Conservation (phyloP, 2,113 vertebrate species). For the Recurvirostra avosetta region DNA sequence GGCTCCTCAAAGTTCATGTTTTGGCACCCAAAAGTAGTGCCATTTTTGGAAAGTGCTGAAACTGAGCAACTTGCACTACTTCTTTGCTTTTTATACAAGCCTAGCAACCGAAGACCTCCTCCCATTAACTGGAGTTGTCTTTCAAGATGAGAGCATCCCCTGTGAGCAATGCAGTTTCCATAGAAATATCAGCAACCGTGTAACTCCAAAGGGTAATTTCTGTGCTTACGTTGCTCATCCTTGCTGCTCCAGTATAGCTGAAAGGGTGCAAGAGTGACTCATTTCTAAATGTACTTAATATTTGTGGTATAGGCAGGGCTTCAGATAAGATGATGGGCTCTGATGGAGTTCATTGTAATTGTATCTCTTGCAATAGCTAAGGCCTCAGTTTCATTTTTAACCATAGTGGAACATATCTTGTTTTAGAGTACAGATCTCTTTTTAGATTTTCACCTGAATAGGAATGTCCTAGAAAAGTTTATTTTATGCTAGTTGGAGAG, state of each 20-base stretch:
- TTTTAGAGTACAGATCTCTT: background rate
- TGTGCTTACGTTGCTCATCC: background rate
- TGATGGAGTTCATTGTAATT: background rate
- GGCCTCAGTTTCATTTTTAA: background rate
- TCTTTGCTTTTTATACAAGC: background rate
- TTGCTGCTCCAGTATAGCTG: background rate
- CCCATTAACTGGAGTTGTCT: background rate
- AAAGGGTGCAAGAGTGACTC: background rate
- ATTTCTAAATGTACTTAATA: slow-evolving; percentile 32
- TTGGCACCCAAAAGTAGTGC: background rate
- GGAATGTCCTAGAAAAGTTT: background rate
- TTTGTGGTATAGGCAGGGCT: slow-evolving; percentile 6
- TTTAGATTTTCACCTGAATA: background rate
- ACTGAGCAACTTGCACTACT: background rate
- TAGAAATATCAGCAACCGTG: slow-evolving; percentile 4
- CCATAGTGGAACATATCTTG: fast-evolving
- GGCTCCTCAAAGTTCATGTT: background rate
- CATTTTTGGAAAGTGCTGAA: background rate
- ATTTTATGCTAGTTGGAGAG: background rate
- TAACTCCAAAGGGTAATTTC: slow-evolving; percentile 16
- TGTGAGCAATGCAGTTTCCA: slow-evolving; percentile 40
- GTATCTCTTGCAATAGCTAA: background rate
- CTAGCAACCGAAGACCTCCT: background rate
- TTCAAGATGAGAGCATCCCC: slow-evolving; percentile 14
- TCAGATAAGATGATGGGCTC: background rate